These are phyloP conservation scores for Rhabdophis nuchalis DNA, from an alignment of 2,797 vertebrate species.

Conservation along the genomic window DNA sequence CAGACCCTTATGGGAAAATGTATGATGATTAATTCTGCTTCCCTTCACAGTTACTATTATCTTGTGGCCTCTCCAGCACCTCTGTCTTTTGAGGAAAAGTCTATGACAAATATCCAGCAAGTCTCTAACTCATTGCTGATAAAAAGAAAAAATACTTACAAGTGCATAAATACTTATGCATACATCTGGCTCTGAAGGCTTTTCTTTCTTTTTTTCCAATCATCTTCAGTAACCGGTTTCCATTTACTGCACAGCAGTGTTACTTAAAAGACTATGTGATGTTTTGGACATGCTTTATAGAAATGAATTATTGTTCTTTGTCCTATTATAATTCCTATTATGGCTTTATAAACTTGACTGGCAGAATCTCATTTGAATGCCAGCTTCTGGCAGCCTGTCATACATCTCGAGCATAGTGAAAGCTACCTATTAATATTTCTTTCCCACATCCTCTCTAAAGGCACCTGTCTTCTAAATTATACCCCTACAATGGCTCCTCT, in stretches of 20 bases:
- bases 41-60: background rate
- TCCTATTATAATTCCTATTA: conserved; percentile 56
- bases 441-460: conserved; percentile 55
- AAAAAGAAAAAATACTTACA: background rate
- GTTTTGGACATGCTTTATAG: conserved; percentile 35
- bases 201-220: background rate
- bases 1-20: background rate
- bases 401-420: conserved; percentile 50
- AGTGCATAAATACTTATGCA: background rate
- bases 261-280: background rate
- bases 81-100: background rate
- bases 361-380: conserved; percentile 53
- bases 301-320: conserved; percentile 48
- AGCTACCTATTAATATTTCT: conserved; percentile 51
- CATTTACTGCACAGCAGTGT: background rate
- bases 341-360: conserved; percentile 55
- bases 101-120: background rate
- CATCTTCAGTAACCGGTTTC: background rate
- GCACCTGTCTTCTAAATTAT: conserved; percentile 60
- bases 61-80: background rate
- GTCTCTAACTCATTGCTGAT: too few species aligned
- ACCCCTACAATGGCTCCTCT: conserved; percentile 23
- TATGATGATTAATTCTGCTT: background rate
- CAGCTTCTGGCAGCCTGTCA: conserved; percentile 67
- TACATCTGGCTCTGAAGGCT: background rate